Conservation (phyloP, 1,140 invertebrate genomes). For the Drosophila ficusphila region DNA sequence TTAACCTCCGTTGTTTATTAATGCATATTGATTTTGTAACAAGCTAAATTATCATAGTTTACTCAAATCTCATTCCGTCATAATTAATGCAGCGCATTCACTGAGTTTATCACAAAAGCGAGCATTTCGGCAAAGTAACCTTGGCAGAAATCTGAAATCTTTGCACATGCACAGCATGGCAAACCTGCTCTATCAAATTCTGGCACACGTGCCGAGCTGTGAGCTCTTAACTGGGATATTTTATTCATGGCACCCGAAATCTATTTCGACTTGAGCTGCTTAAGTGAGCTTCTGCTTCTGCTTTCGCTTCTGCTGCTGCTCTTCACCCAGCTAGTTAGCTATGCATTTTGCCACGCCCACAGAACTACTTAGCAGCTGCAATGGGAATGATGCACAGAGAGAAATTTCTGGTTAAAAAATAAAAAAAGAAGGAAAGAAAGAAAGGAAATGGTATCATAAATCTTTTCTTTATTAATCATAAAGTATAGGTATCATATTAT, state of each 20-base stretch:
- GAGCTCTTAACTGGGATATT: constrained; percentile 36
- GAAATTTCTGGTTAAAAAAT: not conserved
- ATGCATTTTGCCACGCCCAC: constrained; percentile 64
- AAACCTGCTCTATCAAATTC: constrained; percentile 21
- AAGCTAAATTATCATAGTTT: not conserved
- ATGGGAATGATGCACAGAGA: constrained; percentile 21
- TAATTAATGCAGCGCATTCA: constrained; percentile 7
- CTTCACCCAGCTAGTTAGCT: constrained; percentile 67
- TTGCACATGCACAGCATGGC: constrained; percentile 1
- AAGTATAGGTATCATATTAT: too few species aligned
- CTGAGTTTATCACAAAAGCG: constrained; percentile 1
- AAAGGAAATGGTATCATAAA: too few species aligned
- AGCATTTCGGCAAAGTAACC: not conserved
- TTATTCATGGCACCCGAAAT: constrained; percentile 44
- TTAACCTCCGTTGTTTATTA: too few species aligned
- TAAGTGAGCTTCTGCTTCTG: constrained; percentile 38
- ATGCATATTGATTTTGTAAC: not conserved
- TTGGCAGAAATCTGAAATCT: constrained; percentile 10
- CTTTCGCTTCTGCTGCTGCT: too few species aligned
- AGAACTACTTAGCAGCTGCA: constrained; percentile 49
- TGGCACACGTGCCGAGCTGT: constrained; percentile 23
- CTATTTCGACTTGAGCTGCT: constrained; percentile 42
- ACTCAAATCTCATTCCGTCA: not conserved
- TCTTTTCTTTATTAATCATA: too few species aligned
- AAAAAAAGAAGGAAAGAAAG: not conserved